A percentile compares a stretch with the other conserved stretches of the same genome.
Conservation (phyloP, 2,888 invertebrate species). For the Eulithis prunata region DNA sequence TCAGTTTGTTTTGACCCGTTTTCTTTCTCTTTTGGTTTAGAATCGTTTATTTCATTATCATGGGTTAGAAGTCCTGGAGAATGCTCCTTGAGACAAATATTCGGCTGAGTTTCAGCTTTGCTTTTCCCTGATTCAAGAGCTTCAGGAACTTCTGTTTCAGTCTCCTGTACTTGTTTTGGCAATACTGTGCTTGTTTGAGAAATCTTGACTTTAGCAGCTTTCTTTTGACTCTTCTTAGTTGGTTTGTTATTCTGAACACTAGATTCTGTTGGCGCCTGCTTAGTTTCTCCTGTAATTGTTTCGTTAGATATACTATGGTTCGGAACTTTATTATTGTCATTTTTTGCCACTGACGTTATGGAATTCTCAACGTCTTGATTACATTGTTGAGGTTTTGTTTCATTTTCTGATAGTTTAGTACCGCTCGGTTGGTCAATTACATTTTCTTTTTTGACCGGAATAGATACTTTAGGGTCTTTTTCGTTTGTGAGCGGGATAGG, state of each 20-base stretch:
- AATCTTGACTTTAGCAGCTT: constrained; percentile 14
- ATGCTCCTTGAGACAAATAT: not conserved
- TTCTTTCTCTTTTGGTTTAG: not conserved
- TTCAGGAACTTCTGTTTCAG: not conserved
- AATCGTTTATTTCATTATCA: not conserved
- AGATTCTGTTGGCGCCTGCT: not conserved
- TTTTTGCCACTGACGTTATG: not conserved
- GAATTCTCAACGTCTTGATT: constrained; percentile 4
- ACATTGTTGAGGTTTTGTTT: not conserved
- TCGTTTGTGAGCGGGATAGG: not conserved
- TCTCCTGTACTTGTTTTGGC: not conserved
- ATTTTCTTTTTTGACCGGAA: not conserved
- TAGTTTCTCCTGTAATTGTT: constrained; percentile 1
- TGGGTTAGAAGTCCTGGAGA: not conserved
- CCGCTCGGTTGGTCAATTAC: not conserved
- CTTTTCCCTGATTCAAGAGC: not conserved
- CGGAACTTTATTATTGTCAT: not conserved
- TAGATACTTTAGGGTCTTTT: constrained; percentile 4
- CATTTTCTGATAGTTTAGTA: not conserved
- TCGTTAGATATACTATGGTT: not conserved
- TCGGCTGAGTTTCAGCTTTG: not conserved
- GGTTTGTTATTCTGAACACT: constrained; percentile 2
- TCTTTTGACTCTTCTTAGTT: constrained; percentile 21
- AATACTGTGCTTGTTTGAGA: not conserved
- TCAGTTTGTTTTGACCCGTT: not conserved